These are phyloP conservation scores for Drosophila kanekoi DNA, from an alignment of 2,888 invertebrate genomes.

Conservation along the genomic window DNA sequence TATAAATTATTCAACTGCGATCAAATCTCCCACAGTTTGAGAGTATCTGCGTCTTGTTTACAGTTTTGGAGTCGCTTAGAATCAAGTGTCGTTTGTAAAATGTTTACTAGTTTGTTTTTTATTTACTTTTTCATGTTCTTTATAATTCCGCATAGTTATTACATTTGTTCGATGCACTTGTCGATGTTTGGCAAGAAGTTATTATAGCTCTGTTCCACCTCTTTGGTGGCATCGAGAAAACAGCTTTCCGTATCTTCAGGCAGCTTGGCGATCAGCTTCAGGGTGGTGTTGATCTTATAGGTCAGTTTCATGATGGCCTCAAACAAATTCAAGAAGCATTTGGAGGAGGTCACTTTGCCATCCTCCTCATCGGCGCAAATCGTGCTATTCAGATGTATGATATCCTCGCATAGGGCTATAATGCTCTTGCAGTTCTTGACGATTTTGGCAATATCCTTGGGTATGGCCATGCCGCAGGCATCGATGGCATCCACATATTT, in stretches of 20 bases:
- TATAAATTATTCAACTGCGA: too few relatives aligned
- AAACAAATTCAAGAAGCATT: constrained; percentile 17
- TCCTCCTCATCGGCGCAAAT: constrained; percentile 21
- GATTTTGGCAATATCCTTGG: constrained; percentile 41
- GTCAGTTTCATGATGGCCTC: constrained; percentile 23
- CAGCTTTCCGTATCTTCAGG: constrained; percentile 40
- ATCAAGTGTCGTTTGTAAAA: background rate
- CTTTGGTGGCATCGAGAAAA: constrained; percentile 33
- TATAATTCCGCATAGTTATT: background rate
- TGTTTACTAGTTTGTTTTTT: background rate
- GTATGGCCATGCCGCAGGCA: constrained; percentile 25
- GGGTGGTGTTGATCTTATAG: constrained; percentile 7
- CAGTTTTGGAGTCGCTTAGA: background rate
- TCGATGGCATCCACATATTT: constrained; percentile 24
- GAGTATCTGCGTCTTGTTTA: too few relatives aligned
- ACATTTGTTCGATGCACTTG: constrained; percentile 30
- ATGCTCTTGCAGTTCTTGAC: constrained; percentile 35
- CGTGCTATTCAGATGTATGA: constrained; percentile 30
- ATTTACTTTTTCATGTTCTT: background rate
- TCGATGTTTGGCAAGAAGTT: constrained; percentile 27
- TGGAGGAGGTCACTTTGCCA: background rate
- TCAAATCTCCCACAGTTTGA: too few relatives aligned
- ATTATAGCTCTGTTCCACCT: constrained; percentile 10
- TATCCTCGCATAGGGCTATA: constrained; percentile 26
- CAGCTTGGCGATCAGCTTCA: constrained; percentile 28